These are phyloP conservation scores for Holacanthus passer DNA, from an alignment of 2,113 vertebrate genomes.

Conservation along the genomic window DNA sequence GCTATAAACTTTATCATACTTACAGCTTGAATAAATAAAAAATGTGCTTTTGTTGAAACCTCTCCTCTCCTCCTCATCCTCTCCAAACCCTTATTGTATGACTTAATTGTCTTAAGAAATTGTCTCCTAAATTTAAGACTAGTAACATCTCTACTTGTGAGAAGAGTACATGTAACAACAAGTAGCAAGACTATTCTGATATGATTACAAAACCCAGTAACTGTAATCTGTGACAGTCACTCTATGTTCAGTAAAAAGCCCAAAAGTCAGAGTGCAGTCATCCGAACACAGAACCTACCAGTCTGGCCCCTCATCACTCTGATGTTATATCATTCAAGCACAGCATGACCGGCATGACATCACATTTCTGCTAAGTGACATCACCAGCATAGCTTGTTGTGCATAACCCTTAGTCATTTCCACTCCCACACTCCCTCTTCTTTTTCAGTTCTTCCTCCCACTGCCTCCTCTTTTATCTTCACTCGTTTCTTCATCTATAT, in stretches of 20 bases:
- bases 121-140: not conserved
- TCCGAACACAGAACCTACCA: not conserved
- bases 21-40: not conserved
- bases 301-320: not conserved
- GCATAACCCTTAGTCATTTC: slow-evolving; percentile 55
- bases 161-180: not conserved
- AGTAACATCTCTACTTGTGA: not conserved
- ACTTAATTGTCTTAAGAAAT: not conserved
- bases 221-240: not conserved
- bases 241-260: not conserved
- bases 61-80: too few relatives aligned
- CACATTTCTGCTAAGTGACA: slow-evolving; percentile 44
- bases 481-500: not conserved
- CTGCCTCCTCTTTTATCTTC: slow-evolving; percentile 10
- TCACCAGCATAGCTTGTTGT: slow-evolving; percentile 13
- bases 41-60: not conserved
- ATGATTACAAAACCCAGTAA: not conserved
- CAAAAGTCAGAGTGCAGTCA: not conserved
- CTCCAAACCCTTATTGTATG: not conserved
- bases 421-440: slow-evolving; percentile 26
- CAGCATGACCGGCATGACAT: slow-evolving; percentile 37
- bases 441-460: slow-evolving; percentile 24
- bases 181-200: not conserved
- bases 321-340: slow-evolving; percentile 21
- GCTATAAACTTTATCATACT: not conserved